phyloP scores from a whole-genome alignment of 2,888 invertebrate genomes.

The Tiphia femorata region DNA sequence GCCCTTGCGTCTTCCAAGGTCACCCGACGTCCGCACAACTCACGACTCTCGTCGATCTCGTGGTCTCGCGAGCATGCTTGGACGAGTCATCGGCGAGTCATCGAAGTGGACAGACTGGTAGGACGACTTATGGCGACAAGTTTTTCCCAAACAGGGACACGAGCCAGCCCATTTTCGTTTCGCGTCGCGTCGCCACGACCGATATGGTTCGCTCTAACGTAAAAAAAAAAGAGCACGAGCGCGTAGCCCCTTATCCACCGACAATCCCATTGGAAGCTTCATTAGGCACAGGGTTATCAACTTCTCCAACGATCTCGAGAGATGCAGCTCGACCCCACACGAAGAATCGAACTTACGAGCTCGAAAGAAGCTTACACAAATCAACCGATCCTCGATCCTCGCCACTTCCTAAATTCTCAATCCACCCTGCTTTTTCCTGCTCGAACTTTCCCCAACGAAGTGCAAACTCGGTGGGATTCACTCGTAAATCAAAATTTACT shows the following conservation, averaged over 20 bases:
- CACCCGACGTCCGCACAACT: too few relatives aligned
- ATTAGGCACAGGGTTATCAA: conserved; percentile 24
- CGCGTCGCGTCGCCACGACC: conserved; percentile 13
- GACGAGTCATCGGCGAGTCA: conserved; percentile 9
- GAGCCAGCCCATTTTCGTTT: conserved; percentile 46
- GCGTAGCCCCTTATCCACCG: too few relatives aligned
- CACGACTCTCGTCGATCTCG: too few relatives aligned
- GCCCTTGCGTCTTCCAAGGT: conserved; percentile 9
- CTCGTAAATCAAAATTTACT: too few relatives aligned
- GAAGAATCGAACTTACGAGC: too few relatives aligned
- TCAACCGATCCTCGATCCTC: too few relatives aligned
- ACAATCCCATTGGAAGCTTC: conserved; percentile 24
- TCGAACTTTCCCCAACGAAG: too few relatives aligned
- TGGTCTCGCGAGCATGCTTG: neutral
- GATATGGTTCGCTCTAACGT: conserved; percentile 30
- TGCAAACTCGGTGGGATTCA: too few relatives aligned
- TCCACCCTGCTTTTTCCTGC: too few relatives aligned
- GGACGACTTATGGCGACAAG: conserved; percentile 41
- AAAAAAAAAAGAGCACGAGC: neutral
- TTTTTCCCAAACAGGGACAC: conserved; percentile 47
- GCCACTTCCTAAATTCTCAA: too few relatives aligned
- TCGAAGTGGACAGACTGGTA: conserved; percentile 20
- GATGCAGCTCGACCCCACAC: too few relatives aligned
- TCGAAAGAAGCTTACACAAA: too few relatives aligned
- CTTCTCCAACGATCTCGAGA: conserved; percentile 10